Percentiles rank a stretch among this genome's conserved stretches.
These are phyloP conservation scores for Magallana angulata DNA, from an alignment of 1,140 invertebrate species.

Conservation along the genomic window DNA sequence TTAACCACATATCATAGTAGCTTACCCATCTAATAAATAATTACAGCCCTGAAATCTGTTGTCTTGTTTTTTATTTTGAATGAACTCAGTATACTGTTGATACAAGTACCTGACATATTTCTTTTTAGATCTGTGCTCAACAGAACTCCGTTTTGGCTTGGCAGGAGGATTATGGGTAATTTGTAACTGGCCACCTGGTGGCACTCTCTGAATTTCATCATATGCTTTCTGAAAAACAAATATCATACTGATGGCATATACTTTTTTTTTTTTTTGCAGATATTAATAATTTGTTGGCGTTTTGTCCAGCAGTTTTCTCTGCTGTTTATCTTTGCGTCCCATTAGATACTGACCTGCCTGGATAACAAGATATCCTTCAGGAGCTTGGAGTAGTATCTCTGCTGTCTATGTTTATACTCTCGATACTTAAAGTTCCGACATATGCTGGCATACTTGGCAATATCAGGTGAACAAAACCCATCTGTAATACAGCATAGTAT, in stretches of 20 bases:
- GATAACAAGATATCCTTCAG: slow-evolving; percentile 84
- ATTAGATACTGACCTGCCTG: slow-evolving; percentile 78
- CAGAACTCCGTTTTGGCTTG: slow-evolving; percentile 69
- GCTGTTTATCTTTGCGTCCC: no score
- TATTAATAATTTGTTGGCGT: no score
- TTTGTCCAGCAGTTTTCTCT: no score
- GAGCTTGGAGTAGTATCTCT: slow-evolving; percentile 80
- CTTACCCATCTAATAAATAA: no score
- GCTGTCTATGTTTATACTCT: slow-evolving; percentile 83
- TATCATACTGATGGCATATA: neutral
- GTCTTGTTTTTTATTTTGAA: no score
- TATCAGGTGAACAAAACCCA: slow-evolving; percentile 83
- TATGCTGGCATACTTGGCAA: slow-evolving; percentile 79
- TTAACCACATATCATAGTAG: no score
- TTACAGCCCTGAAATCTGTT: no score
- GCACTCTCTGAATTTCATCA: slow-evolving; percentile 83
- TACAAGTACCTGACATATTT: slow-evolving; percentile 69
- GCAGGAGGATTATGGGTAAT: slow-evolving; percentile 76
- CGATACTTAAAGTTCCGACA: slow-evolving; percentile 85
- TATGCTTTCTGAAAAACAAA: slow-evolving; percentile 68
- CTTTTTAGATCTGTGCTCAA: slow-evolving; percentile 75
- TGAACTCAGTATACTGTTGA: no score
- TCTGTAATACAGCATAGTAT: slow-evolving; percentile 76
- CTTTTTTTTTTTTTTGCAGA: neutral
- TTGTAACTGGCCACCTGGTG: slow-evolving; percentile 80